A percentile compares a stretch with the other conserved stretches of the same genome.
Conservation (phyloP, 2,113 vertebrate species). For the Oreochromis aureus region DNA sequence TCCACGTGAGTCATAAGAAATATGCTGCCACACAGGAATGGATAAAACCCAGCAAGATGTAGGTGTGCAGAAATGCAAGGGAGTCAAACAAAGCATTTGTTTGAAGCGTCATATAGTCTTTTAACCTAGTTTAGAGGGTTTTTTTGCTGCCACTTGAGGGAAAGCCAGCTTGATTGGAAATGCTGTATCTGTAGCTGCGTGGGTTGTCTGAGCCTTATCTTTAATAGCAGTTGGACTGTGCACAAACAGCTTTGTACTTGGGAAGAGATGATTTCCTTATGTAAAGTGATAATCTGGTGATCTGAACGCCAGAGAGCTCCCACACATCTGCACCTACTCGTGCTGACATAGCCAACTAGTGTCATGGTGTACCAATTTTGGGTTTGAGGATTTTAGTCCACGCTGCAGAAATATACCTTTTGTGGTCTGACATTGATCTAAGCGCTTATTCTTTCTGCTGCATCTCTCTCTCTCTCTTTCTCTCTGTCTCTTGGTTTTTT, state of each 20-base stretch:
- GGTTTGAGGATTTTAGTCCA: background rate
- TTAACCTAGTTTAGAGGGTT: slow-evolving; percentile 24
- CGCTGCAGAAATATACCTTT: background rate
- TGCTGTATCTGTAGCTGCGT: background rate
- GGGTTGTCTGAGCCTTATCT: background rate
- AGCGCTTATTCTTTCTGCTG: background rate
- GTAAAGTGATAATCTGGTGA: slow-evolving; percentile 6
- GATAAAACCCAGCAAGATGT: background rate
- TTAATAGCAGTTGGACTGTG: background rate
- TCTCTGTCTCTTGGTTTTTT: fast-evolving
- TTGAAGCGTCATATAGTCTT: slow-evolving; percentile 6
- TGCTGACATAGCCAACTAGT: background rate
- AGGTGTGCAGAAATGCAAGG: background rate
- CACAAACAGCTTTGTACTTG: background rate
- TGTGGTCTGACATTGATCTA: background rate
- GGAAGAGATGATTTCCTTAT: background rate
- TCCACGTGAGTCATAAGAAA: background rate
- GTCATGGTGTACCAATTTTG: background rate
- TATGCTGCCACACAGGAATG: background rate
- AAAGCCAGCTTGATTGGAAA: background rate
- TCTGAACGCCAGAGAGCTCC: background rate
- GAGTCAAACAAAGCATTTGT: slow-evolving; percentile 13
- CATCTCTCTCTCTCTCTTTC: background rate
- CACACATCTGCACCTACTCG: background rate
- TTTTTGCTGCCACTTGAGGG: background rate